Percentiles rank a stretch among this genome's conserved stretches.
phyloP scores from a whole-genome alignment of 1,140 invertebrate species.

The Micrasema minimum region DNA sequence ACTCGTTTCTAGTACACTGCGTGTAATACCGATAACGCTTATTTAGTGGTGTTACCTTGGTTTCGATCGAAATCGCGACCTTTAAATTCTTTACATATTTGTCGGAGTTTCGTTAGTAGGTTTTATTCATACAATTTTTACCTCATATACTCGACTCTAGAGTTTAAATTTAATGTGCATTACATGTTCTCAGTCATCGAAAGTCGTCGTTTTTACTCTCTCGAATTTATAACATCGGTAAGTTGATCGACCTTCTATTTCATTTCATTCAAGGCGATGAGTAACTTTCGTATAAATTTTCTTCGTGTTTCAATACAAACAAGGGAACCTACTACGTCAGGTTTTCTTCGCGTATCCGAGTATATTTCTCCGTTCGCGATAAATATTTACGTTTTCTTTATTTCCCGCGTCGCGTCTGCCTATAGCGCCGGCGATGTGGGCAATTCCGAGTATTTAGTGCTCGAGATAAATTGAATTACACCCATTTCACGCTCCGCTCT shows the following conservation, averaged over 20 bases:
- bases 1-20: too few species aligned
- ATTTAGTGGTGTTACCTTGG: too few species aligned
- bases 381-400: constrained; percentile 38
- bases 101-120: too few species aligned
- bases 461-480: constrained; percentile 49
- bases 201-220: constrained; percentile 11
- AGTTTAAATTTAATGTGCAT: constrained; percentile 16
- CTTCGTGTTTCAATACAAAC: constrained; percentile 16
- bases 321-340: constrained; percentile 25
- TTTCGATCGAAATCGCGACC: too few species aligned
- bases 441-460: constrained; percentile 31
- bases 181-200: constrained; percentile 11
- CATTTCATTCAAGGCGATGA: constrained; percentile 27
- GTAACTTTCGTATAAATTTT: constrained; percentile 34
- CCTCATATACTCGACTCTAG: too few species aligned
- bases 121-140: too few species aligned
- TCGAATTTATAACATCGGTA: constrained; percentile 8
- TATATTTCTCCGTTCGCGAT: constrained; percentile 17
- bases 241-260: constrained; percentile 35
- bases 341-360: constrained; percentile 19
- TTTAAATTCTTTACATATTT: too few species aligned
- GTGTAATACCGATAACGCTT: too few species aligned
- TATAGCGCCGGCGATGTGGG: background rate
- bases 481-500: constrained; percentile 49
- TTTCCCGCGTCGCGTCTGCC: constrained; percentile 8